A percentile compares a stretch with the other conserved stretches of the same genome.
These are phyloP conservation scores for Rhopalosiphum maidis DNA, from an alignment of 1,140 invertebrate species.

Conservation along the genomic window DNA sequence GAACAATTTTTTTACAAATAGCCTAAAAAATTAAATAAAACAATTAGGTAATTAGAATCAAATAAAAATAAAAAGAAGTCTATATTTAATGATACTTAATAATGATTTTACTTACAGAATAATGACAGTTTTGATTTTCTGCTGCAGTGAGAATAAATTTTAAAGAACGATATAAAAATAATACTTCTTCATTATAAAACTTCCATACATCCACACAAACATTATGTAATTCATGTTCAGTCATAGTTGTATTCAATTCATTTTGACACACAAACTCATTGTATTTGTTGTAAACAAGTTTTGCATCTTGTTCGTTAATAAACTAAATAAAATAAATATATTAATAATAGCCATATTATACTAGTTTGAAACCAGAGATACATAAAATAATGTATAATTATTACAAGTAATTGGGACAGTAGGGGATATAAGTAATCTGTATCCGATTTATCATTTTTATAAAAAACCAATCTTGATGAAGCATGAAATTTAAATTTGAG, in stretches of 20 bases:
- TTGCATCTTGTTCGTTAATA: constrained; percentile 24
- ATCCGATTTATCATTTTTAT: constrained; percentile 51
- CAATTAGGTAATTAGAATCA: background rate
- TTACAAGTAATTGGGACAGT: constrained; percentile 51
- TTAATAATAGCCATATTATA: background rate
- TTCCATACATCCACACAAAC: constrained; percentile 49
- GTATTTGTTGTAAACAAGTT: constrained; percentile 40
- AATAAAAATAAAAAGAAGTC: background rate
- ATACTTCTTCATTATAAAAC: constrained; percentile 51
- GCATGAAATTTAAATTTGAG: constrained; percentile 43
- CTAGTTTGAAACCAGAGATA: background rate
- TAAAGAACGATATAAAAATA: constrained; percentile 52
- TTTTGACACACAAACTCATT: constrained; percentile 20
- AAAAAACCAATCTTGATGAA: constrained; percentile 34
- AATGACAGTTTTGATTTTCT: constrained; percentile 40
- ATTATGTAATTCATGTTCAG: constrained; percentile 47
- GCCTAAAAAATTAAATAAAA: background rate
- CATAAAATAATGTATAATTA: background rate
- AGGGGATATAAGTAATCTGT: constrained; percentile 42
- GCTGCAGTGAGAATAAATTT: constrained; percentile 51
- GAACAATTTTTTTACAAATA: constrained; percentile 38
- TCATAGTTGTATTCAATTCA: constrained; percentile 17
- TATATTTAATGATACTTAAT: background rate
- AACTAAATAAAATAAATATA: constrained; percentile 24
- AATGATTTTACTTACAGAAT: constrained; percentile 28